Evolutionary conservation across 2,888 invertebrate genomes (phyloP).

Genomic region (Aproaerema taeniolella): DNA sequence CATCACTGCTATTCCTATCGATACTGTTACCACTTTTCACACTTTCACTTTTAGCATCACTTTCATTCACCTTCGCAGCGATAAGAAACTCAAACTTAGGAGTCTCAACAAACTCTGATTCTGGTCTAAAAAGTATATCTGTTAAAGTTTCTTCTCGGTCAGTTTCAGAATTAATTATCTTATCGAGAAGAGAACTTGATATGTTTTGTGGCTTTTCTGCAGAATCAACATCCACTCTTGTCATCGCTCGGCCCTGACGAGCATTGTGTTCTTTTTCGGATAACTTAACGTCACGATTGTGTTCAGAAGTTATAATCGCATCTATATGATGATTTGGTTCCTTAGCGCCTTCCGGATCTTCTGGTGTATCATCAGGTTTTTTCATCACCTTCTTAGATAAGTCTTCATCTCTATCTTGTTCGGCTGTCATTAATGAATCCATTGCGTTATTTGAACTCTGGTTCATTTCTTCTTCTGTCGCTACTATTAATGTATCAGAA

Average conservation of each 20-base stretch:
- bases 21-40: constrained; percentile 34
- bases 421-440: constrained; percentile 12
- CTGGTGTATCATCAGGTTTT: constrained; percentile 19
- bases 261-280: constrained; percentile 13
- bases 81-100: constrained; percentile 68
- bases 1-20: constrained; percentile 53
- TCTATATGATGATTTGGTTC: not conserved
- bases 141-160: constrained; percentile 66
- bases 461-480: constrained; percentile 29
- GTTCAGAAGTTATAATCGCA: constrained; percentile 4
- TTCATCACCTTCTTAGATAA: constrained; percentile 19
- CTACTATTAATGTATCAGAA: constrained; percentile 62
- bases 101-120: constrained; percentile 42
- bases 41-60: constrained; percentile 42
- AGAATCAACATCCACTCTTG: constrained; percentile 40
- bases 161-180: constrained; percentile 67
- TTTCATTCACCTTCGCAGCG: constrained; percentile 56
- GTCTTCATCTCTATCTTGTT: constrained; percentile 9
- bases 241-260: constrained; percentile 25
- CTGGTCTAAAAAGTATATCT: constrained; percentile 58
- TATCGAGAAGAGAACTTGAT: constrained; percentile 63
- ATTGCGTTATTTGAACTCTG: constrained; percentile 4
- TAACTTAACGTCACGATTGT: not conserved
- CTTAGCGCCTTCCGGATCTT: not conserved
- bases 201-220: constrained; percentile 58